Conservation (phyloP, 2,113 vertebrate genomes). For the Cranoglanis bouderius region DNA sequence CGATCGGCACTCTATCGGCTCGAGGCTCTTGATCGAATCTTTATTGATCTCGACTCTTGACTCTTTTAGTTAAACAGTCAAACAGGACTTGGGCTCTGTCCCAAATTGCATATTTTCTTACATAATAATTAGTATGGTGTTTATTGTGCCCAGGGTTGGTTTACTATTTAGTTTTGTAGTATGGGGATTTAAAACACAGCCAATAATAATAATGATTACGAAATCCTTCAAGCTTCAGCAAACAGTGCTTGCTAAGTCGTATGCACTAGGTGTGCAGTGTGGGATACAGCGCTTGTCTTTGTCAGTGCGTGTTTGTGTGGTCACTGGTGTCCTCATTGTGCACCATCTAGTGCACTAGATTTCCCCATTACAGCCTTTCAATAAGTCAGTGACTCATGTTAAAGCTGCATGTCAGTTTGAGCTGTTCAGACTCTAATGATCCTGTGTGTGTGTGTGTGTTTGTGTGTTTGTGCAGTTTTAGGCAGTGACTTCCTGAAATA, state of each 20-base stretch:
- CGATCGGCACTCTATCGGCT: neutral
- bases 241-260: neutral
- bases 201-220: neutral
- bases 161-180: neutral
- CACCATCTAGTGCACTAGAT: neutral
- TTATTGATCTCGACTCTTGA: no score
- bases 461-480: conserved; percentile 75
- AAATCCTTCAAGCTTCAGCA: neutral
- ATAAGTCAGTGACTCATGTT: neutral
- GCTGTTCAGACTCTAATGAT: neutral
- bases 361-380: neutral
- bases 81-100: neutral
- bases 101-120: neutral
- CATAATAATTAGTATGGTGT: neutral
- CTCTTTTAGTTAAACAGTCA: neutral
- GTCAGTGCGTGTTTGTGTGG: neutral
- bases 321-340: neutral
- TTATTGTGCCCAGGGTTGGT: neutral
- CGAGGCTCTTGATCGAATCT: no score
- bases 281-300: neutral
- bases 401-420: neutral
- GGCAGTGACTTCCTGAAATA: conserved; percentile 96
- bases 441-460: neutral
- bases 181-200: neutral
- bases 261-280: neutral